phyloP scores from a whole-genome alignment of 2,797 vertebrate genomes.

The Dendrocincla fuliginosa region DNA sequence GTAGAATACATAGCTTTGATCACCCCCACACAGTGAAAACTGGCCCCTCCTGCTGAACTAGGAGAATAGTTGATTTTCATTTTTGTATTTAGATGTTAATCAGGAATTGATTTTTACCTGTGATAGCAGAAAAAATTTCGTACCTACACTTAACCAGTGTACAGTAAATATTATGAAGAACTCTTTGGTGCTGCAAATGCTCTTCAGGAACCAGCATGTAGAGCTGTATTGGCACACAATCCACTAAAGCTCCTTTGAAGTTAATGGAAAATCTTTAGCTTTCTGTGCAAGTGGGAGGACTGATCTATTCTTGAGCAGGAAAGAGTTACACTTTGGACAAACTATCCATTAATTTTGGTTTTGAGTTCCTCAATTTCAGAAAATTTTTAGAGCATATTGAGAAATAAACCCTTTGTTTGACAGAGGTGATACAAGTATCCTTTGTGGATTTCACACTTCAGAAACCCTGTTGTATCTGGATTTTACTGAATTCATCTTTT shows the following conservation, averaged over 20 bases:
- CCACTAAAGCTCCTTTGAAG: neutral
- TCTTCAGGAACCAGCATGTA: neutral
- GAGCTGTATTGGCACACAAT: neutral
- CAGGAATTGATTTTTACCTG: neutral
- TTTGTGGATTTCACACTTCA: neutral
- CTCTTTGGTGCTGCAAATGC: neutral
- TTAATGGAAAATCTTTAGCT: neutral
- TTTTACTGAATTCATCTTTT: neutral
- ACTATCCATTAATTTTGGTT: neutral
- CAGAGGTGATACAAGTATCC: neutral
- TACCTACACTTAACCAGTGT: neutral
- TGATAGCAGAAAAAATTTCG: neutral
- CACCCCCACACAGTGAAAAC: too few relatives aligned
- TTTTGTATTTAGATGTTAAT: neutral
- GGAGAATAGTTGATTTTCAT: neutral
- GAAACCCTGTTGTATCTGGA: neutral
- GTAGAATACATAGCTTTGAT: too few relatives aligned
- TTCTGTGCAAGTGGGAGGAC: neutral
- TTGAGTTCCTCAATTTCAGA: neutral
- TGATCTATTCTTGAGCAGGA: accelerated
- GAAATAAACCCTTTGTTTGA: neutral
- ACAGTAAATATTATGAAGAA: neutral
- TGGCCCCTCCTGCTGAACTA: too few relatives aligned
- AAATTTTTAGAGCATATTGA: neutral
- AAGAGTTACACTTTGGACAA: neutral